Conservation (phyloP, 1,140 invertebrate genomes). For the Ceratosolen fusciceps region DNA sequence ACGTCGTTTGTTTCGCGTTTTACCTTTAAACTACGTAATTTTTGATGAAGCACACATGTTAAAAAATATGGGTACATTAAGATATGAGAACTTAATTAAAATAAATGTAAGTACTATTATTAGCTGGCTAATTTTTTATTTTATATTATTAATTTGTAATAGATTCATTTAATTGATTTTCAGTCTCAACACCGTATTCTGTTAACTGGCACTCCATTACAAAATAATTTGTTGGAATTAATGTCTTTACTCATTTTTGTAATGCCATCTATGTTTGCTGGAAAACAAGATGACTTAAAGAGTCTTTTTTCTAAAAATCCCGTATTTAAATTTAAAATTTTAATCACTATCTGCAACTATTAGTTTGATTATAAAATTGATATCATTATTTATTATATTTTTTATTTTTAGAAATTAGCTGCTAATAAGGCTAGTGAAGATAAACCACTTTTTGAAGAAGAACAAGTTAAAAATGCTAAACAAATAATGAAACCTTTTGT, state of each 20-base stretch:
- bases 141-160: background rate
- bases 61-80: conserved; percentile 94
- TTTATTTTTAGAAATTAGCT: conserved; percentile 65
- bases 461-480: conserved; percentile 93
- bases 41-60: conserved; percentile 99
- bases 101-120: conserved; percentile 78
- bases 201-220: conserved; percentile 92
- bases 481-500: conserved; percentile 97
- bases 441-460: conserved; percentile 85
- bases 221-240: conserved; percentile 96
- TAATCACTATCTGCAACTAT: too few relatives aligned
- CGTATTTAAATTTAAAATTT: conserved; percentile 66
- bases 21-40: conserved; percentile 91
- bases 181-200: conserved; percentile 86
- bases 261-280: conserved; percentile 94
- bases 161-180: conserved; percentile 52
- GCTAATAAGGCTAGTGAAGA: conserved; percentile 72
- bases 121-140: background rate
- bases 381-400: too few relatives aligned
- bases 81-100: conserved; percentile 90
- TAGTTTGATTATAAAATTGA: too few relatives aligned
- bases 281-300: conserved; percentile 90
- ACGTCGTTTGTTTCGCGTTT: conserved; percentile 89
- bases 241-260: conserved; percentile 96
- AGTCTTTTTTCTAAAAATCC: conserved; percentile 85